Evolutionary conservation across 1,140 invertebrate genomes (phyloP), one percentile per base, ranked within the genome.

Genomic region (Philopotamus ludificatus): DNA sequence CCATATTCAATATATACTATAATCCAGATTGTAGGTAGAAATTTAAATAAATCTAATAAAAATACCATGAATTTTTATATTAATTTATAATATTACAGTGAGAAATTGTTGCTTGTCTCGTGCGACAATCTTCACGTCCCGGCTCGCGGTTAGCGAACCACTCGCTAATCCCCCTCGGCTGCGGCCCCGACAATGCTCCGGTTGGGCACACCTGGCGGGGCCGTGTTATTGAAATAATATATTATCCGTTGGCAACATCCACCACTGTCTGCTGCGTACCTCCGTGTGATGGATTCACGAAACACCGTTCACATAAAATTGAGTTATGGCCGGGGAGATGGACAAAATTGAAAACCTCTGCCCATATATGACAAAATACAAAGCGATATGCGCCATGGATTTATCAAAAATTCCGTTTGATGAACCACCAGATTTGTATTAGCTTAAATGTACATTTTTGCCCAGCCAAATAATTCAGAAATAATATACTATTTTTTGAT

Each of bases 141-240:
- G 28, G 28, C 28, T 4, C 12, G 28, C 12, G 4, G 28, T 12
- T 34, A 4, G 28, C 28, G 12, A 34, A 34, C 28, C 28, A 12
- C 28, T 12, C 4, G 28, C 12, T 34, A 4, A 7, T 12, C 4
- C 12, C 12, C 12, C 28, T 4, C 12, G 28, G 4, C 53, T 41
- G 26, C 42, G 28, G 21, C 16, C 2, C 23, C 39, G 54, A 49
- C 42, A 60, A 60, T 47, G 44, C 20, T 25, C n/a, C 57, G 22
- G 47, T 60, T 60, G 57, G 7, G n/a, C 23, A 44, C 57, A 60
- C 57, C 57, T 60, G 57, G 15, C 26, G 21, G 23, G 21, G 20
- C 42, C 42, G 15, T 60, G 57, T 60, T 60, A 60, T 60, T 60
- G 57, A 60, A 60, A 60, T 60, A 60, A 60, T 60, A 60, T 60